Evolutionary conservation across 2,797 vertebrate species (phyloP).

Genomic region (Crenuchus spilurus): DNA sequence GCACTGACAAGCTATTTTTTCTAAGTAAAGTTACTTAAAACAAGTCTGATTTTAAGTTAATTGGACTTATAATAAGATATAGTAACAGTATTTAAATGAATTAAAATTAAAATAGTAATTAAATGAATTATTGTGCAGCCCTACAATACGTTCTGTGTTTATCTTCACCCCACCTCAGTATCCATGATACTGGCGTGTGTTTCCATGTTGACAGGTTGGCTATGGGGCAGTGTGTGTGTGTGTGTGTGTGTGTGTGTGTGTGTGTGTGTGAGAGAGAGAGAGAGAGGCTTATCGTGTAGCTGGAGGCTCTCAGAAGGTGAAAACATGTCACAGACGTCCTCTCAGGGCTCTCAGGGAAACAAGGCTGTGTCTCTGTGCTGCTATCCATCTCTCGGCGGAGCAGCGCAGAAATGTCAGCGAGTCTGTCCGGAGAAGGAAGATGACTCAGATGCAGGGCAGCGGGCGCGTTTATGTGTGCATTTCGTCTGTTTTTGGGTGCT

Average conservation of each 20-base stretch:
- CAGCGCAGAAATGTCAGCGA: constrained; percentile 65
- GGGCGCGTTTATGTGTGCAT: constrained; percentile 43
- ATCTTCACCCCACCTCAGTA: background rate
- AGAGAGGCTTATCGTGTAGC: constrained; percentile 77
- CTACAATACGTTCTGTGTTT: background rate
- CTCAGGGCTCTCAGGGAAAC: constrained; percentile 66
- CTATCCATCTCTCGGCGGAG: constrained; percentile 55
- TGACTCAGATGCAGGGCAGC: constrained; percentile 45
- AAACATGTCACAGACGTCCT: constrained; percentile 73
- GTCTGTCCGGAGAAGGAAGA: constrained; percentile 59
- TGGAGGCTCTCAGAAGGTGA: constrained; percentile 76
- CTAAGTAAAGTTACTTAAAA: too few relatives aligned
- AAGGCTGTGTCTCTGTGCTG: constrained; percentile 33
- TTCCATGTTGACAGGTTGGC: constrained; percentile 25
- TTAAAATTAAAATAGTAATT: too few relatives aligned
- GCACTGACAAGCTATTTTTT: too few relatives aligned
- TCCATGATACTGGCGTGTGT: constrained; percentile 21
- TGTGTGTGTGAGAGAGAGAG: constrained; percentile 53
- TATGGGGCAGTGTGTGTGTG: background rate
- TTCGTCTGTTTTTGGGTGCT: background rate
- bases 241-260: constrained; percentile 26
- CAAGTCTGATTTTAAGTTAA: too few relatives aligned
- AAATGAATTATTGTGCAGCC: background rate
- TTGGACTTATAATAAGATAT: too few relatives aligned
- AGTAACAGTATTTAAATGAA: too few relatives aligned